These are phyloP conservation scores for Seira ritae DNA, from an alignment of 2,888 invertebrate species.

Conservation along the genomic window DNA sequence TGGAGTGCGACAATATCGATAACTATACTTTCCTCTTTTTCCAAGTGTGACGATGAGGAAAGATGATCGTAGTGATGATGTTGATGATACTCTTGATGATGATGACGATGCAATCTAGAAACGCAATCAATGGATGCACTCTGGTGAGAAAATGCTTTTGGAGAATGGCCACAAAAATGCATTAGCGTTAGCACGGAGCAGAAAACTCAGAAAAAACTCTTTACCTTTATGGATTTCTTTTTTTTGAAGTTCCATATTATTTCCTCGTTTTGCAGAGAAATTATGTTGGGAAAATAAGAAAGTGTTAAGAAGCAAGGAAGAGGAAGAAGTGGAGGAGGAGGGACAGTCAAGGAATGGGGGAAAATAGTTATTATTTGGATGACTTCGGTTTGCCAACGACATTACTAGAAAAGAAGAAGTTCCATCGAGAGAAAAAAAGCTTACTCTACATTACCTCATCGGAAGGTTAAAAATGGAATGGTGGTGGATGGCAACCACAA, in stretches of 20 bases:
- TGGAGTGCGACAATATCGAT: conserved; percentile 2
- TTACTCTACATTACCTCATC: background rate
- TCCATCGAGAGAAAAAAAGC: conserved; percentile 22
- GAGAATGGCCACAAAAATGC: conserved; percentile 62
- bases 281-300: background rate
- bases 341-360: conserved; percentile 13
- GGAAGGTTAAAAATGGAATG: background rate
- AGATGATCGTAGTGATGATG: conserved; percentile 16
- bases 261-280: background rate
- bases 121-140: conserved; percentile 64
- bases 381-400: conserved; percentile 40
- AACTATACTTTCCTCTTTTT: conserved; percentile 17
- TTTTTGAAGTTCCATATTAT: background rate
- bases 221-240: conserved; percentile 53
- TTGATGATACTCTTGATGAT: conserved; percentile 40
- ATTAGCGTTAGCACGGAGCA: conserved; percentile 30
- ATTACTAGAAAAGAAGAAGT: conserved; percentile 24
- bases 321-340: background rate
- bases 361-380: conserved; percentile 48
- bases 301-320: background rate
- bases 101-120: conserved; percentile 44
- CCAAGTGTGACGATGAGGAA: background rate
- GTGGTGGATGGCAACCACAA: background rate
- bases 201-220: conserved; percentile 17
- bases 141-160: conserved; percentile 48